Percentiles rank a stretch among this genome's conserved stretches.
Evolutionary conservation across 2,113 vertebrate species (phyloP).

Genomic region (Hirundichthys speculiger): DNA sequence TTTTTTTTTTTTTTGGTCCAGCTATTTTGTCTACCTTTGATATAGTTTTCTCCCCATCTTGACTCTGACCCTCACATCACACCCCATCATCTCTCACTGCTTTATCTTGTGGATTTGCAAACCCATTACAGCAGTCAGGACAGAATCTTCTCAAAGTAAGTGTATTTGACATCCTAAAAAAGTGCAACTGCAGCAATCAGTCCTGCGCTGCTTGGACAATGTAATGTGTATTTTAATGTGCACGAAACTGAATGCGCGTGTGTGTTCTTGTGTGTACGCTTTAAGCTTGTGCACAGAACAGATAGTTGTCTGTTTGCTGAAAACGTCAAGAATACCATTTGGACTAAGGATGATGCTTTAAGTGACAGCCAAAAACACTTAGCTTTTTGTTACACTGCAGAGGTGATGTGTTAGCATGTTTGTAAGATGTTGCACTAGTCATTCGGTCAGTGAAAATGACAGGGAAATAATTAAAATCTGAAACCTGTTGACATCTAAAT

Average conservation of each 20-base stretch:
- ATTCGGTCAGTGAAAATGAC: too few relatives aligned
- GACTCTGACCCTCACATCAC: slow-evolving; percentile 7
- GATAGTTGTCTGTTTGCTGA: slow-evolving; percentile 35
- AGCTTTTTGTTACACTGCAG: slow-evolving; percentile 1
- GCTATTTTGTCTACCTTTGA: slow-evolving; percentile 10
- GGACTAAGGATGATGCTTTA: too few relatives aligned
- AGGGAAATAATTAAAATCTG: too few relatives aligned
- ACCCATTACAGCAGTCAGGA: slow-evolving; percentile 20
- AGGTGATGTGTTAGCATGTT: too few relatives aligned
- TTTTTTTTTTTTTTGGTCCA: neutral
- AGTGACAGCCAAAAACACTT: too few relatives aligned
- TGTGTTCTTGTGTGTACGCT: neutral
- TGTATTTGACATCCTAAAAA: slow-evolving; percentile 39
- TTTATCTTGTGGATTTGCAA: slow-evolving; percentile 30
- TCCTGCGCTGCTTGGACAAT: slow-evolving; percentile 21
- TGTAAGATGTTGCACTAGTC: too few relatives aligned
- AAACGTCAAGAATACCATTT: too few relatives aligned
- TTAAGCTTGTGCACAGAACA: slow-evolving; percentile 15
- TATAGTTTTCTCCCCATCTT: slow-evolving; percentile 14
- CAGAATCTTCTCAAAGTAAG: slow-evolving; percentile 61
- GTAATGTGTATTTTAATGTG: slow-evolving; percentile 8
- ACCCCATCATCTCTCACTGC: slow-evolving; percentile 14
- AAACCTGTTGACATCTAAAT: too few relatives aligned
- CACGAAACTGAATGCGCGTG: slow-evolving; percentile 1
- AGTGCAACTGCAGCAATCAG: slow-evolving; percentile 26